Evolutionary conservation across 2,113 vertebrate species (phyloP).

Genomic region (Gadus macrocephalus): DNA sequence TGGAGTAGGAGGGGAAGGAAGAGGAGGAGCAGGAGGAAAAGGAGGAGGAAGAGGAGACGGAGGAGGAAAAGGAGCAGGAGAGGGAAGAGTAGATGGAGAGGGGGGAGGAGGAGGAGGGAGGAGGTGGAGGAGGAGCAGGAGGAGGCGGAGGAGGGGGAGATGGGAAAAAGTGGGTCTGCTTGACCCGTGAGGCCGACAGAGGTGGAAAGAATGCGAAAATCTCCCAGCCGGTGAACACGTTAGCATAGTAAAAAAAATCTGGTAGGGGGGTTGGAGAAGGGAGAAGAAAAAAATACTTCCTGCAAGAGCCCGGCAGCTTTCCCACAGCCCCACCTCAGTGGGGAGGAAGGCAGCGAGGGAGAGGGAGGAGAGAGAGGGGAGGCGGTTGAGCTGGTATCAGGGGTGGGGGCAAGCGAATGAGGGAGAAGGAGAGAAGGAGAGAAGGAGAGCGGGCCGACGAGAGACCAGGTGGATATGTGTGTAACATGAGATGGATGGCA

Average conservation of each 20-base stretch:
- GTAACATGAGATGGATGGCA: too few relatives aligned
- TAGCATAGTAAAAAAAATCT: constrained; percentile 34
- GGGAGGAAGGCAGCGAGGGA: constrained; percentile 25
- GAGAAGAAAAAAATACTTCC: constrained; percentile 36
- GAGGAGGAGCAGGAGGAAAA: too few relatives aligned
- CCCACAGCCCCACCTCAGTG: constrained; percentile 53
- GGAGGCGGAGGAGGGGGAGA: constrained; percentile 27
- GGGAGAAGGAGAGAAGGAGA: constrained; percentile 5
- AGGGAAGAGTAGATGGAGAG: too few relatives aligned
- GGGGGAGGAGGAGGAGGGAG: too few relatives aligned
- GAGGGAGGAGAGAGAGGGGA: neutral
- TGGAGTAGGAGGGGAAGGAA: too few relatives aligned
- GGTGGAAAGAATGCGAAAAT: constrained; percentile 68
- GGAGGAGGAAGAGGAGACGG: too few relatives aligned
- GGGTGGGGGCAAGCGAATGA: neutral
- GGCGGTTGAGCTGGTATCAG: too few relatives aligned
- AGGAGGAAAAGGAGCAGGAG: too few relatives aligned
- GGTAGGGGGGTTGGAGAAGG: constrained; percentile 6
- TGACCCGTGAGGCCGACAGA: constrained; percentile 67
- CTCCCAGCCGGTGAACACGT: constrained; percentile 71
- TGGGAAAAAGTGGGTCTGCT: constrained; percentile 37
- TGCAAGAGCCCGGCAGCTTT: constrained; percentile 46
- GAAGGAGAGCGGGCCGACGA: constrained; percentile 35
- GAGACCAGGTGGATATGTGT: too few relatives aligned
- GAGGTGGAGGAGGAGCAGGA: neutral